A percentile compares a stretch with the other conserved stretches of the same genome.
Evolutionary conservation across 1,140 invertebrate species (phyloP).

Genomic region (Lepidurus arcticus): DNA sequence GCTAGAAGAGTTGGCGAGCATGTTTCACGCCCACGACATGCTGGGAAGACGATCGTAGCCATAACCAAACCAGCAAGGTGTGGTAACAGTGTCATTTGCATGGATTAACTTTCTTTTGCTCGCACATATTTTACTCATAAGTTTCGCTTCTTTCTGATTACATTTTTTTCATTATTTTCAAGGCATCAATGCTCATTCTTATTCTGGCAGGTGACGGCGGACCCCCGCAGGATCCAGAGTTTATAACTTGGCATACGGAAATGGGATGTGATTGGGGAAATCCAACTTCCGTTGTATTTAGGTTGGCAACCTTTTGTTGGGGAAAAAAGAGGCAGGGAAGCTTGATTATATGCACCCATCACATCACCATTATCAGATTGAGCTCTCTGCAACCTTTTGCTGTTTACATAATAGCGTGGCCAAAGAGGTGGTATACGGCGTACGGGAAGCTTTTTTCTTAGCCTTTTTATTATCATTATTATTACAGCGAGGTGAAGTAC

Average conservation of each 20-base stretch:
- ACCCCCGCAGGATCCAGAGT: not conserved
- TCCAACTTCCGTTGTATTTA: not conserved
- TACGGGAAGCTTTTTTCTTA: not conserved
- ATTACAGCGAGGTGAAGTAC: not conserved
- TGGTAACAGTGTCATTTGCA: slow-evolving; percentile 8
- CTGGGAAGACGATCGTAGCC: not conserved
- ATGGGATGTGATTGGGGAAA: not conserved
- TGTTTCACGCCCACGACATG: slow-evolving; percentile 2
- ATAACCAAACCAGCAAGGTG: not conserved
- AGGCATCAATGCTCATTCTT: not conserved
- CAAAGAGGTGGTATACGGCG: not conserved
- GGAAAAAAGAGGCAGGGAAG: not conserved
- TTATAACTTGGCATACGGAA: not conserved
- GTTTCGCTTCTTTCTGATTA: not conserved
- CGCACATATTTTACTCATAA: not conserved
- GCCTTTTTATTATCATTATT: not conserved
- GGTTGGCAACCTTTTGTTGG: not conserved
- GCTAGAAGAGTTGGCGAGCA: not conserved
- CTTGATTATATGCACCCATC: slow-evolving; percentile 11
- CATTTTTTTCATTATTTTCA: not conserved
- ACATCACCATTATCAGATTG: slow-evolving; percentile 4
- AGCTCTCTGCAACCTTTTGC: not conserved
- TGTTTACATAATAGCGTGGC: not conserved
- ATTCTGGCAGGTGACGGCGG: not conserved
- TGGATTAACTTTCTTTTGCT: not conserved